A percentile compares a stretch with the other conserved stretches of the same genome.
These are phyloP conservation scores for Pygmarrhopalites habei DNA, from an alignment of 1,140 invertebrate species.

Conservation along the genomic window DNA sequence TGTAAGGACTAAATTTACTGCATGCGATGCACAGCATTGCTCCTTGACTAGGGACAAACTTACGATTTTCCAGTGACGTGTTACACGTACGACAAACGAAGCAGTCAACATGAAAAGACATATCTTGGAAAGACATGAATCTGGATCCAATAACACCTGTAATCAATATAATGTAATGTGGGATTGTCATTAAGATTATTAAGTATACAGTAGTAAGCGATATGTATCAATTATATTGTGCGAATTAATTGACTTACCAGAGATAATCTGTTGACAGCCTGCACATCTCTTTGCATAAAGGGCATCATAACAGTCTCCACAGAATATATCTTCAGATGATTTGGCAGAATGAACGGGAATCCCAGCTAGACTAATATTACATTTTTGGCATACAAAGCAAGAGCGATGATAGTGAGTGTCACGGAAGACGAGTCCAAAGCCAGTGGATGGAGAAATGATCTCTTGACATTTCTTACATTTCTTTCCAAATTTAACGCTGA, in stretches of 20 bases:
- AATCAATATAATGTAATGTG: background rate
- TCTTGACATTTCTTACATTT: conserved; percentile 22
- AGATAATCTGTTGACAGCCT: conserved; percentile 16
- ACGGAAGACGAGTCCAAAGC: conserved; percentile 9
- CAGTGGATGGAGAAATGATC: conserved; percentile 6
- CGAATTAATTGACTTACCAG: conserved; percentile 3
- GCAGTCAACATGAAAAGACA: conserved; percentile 10
- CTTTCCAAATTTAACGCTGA: conserved; percentile 18
- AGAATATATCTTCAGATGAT: conserved; percentile 4
- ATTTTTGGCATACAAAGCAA: conserved; percentile 16
- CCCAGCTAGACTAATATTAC: background rate
- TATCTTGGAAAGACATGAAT: conserved; percentile 13
- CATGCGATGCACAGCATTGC: conserved; percentile 1
- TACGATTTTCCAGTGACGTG: conserved; percentile 16
- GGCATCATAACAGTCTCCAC: conserved; percentile 18
- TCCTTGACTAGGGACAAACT: conserved; percentile 1
- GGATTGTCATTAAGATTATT: background rate
- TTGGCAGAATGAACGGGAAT: conserved; percentile 13
- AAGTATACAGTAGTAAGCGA: background rate
- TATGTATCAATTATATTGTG: background rate
- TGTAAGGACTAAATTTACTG: too few relatives aligned
- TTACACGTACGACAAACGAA: conserved; percentile 8
- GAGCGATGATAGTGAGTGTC: conserved; percentile 10
- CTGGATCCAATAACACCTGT: conserved; percentile 21
- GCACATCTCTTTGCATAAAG: conserved; percentile 19